Base-by-base conservation (phyloP, 2,888 invertebrate species). In the Penaeus monodon region DNA sequence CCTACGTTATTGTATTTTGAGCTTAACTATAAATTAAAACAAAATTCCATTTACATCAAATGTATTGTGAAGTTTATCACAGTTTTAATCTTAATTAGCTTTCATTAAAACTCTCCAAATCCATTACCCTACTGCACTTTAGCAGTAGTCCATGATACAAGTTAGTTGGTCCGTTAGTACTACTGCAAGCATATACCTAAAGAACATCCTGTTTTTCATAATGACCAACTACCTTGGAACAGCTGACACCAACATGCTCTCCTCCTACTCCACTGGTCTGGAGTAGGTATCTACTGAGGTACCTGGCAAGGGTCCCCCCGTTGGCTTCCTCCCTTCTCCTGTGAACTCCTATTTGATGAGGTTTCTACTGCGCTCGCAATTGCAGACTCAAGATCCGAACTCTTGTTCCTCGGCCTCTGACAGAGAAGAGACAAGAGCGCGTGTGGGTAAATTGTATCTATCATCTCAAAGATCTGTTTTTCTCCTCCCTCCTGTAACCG, bases 331-430 rank as follows among this genome's bases (percentile, higher is more conserved):
- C 27, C 70, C 82, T 74, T 82, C 78, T 80, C 84, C 63, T 77
- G 78, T 38, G 81, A 70, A 74, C 81, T 84, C 68, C 81, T 84
- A 8, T 44, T 84, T 17, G 81, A 84, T 63, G 76, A 49, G 29
- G 76, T 33, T 29, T 89, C 86, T 4, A 79, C 81, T 27, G 81
- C 84, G 73, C 89, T 89, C 20, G 81, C 86, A 82, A 89, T 89
- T 22, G 87, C 89, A 24, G 86, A 86, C 63, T 89, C 89, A 27
- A 89, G 63, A 86, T 87, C 14, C 27, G 49, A 33, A 89, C 87
- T 73, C 89, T 63, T 86, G 84, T 70, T 85, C 77, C 73, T 89
- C 89, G 73, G 89, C 89, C 78, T 89, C 89, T 49, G 82, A 81
- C 49, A 89, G 49, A 70, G 86, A 87, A 49, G 79, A 24, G 83